Percentiles rank a stretch among this genome's conserved stretches.
Evolutionary conservation across 2,888 invertebrate genomes (phyloP).

Genomic region (Zaprionus obscuricornis): DNA sequence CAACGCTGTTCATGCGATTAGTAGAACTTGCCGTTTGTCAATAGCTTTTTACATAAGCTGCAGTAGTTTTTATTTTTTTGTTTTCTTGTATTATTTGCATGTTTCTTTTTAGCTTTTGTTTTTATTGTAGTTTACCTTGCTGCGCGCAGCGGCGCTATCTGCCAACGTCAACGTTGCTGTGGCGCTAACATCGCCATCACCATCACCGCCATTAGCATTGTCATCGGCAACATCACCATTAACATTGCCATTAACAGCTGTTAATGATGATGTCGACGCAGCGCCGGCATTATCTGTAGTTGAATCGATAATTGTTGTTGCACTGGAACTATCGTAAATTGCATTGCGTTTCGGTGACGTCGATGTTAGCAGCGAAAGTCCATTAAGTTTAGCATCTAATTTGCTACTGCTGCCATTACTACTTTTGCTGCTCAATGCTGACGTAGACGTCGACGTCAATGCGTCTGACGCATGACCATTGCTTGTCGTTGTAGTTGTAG

Average conservation of each 20-base stretch:
- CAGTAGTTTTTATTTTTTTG: too few relatives aligned
- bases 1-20: constrained; percentile 47
- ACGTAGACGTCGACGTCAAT: neutral
- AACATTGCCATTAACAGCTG: constrained; percentile 3
- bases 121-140: constrained; percentile 76
- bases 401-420: constrained; percentile 38
- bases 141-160: constrained; percentile 50
- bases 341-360: constrained; percentile 67
- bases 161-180: constrained; percentile 57
- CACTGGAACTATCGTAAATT: constrained; percentile 55
- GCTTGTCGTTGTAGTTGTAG: constrained; percentile 19
- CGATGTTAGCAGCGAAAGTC: constrained; percentile 58
- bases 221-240: constrained; percentile 14
- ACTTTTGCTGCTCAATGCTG: constrained; percentile 9
- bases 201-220: constrained; percentile 18
- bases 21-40: too few relatives aligned
- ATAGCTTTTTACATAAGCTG: too few relatives aligned
- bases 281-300: constrained; percentile 64
- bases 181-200: constrained; percentile 50
- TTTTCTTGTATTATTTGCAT: constrained; percentile 4
- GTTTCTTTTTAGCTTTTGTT: too few relatives aligned
- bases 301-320: constrained; percentile 47
- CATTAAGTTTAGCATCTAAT: constrained; percentile 64
- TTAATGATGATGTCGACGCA: neutral
- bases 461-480: constrained; percentile 35